phyloP scores from a whole-genome alignment of 2,888 invertebrate genomes.

The Apodemia zela region DNA sequence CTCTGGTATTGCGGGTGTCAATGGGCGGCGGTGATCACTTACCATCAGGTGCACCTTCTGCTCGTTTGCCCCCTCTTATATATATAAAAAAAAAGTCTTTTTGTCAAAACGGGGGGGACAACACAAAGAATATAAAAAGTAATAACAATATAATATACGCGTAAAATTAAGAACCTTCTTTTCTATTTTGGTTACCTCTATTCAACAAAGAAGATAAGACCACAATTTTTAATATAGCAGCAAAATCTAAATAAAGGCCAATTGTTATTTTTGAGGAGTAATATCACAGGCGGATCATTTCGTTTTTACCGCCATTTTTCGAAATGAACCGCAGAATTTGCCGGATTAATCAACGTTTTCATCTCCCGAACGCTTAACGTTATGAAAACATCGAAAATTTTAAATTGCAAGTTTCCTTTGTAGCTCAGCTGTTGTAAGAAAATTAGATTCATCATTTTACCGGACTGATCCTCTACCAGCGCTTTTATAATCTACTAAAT shows the following conservation, averaged over 20 bases:
- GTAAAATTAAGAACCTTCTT: too few species aligned
- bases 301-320: slow-evolving; percentile 29
- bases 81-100: too few species aligned
- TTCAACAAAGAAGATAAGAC: not conserved
- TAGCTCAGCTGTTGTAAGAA: slow-evolving; percentile 31
- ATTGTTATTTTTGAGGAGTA: slow-evolving; percentile 21
- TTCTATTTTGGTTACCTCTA: not conserved
- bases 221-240: slow-evolving; percentile 12
- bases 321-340: slow-evolving; percentile 32
- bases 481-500: slow-evolving; percentile 18
- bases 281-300: slow-evolving; percentile 23
- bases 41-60: too few species aligned
- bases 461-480: slow-evolving; percentile 30
- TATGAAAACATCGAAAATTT: slow-evolving; percentile 35
- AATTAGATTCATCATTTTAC: slow-evolving; percentile 34
- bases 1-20: too few species aligned
- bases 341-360: slow-evolving; percentile 36
- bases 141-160: too few species aligned
- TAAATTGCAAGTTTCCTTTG: slow-evolving; percentile 35
- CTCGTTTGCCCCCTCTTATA: too few species aligned
- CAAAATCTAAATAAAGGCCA: slow-evolving; percentile 19
- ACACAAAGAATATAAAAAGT: too few species aligned
- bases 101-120: not conserved
- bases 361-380: slow-evolving; percentile 34
- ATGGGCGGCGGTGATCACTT: too few species aligned